Evolutionary conservation across 2,113 vertebrate genomes (phyloP).

Genomic region (Patagioenas fasciata): DNA sequence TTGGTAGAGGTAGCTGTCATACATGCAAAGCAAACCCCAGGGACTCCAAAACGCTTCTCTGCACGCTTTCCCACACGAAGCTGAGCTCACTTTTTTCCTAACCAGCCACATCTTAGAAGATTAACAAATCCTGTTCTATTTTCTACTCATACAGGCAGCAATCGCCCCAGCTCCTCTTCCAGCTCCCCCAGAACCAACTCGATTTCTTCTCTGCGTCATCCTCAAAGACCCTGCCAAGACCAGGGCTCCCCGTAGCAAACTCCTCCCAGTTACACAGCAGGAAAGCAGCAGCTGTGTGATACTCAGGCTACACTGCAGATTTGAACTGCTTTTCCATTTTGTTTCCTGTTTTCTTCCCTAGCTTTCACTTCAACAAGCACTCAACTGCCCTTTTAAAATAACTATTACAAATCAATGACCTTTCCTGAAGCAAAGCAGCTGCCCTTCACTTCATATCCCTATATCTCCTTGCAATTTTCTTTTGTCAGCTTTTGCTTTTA

Average conservation of each 20-base stretch:
- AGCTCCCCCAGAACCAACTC: background rate
- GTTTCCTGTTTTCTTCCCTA: background rate
- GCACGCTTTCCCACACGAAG: background rate
- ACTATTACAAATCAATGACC: background rate
- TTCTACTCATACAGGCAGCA: accelerated
- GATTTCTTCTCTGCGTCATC: background rate
- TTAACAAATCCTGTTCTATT: background rate
- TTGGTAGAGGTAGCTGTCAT: background rate
- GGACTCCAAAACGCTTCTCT: background rate
- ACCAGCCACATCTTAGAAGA: background rate
- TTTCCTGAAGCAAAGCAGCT: background rate
- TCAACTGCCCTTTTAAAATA: background rate
- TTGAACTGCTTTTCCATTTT: background rate
- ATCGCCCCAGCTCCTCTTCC: background rate
- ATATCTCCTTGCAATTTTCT: background rate
- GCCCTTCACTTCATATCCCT: background rate
- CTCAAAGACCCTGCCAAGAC: background rate
- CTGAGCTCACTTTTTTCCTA: background rate
- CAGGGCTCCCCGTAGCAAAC: background rate
- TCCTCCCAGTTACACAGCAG: background rate
- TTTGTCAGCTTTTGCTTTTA: background rate
- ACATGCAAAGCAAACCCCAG: accelerated
- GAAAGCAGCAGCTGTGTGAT: background rate
- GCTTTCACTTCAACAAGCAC: background rate
- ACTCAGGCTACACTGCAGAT: background rate